Evolutionary conservation across 2,113 vertebrate genomes (phyloP), one percentile per base, ranked within the genome.

Genomic region (Thomomys bottae): DNA sequence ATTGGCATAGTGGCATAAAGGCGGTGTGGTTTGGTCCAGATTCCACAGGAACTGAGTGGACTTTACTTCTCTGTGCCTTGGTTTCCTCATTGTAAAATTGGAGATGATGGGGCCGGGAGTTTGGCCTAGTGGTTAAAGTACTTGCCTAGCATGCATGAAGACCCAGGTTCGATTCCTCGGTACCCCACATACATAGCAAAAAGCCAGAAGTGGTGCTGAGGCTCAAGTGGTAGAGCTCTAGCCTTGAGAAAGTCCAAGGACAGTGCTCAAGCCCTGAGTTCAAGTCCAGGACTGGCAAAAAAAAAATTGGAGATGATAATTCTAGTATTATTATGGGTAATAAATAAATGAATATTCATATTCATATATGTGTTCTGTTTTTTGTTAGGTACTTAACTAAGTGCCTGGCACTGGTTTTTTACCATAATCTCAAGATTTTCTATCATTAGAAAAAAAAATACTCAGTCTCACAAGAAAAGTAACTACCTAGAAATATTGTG

Each of bases 401-500:
- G 0, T 63, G 42, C 49, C 6, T 23, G 38, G 59, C 66, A 23
- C 18, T 66, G 28, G 32, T 21, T 81, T 21, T 81, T 84, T 70
- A 30, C 34, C 30, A 18, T 83, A 34, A 23, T 26, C 28, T 11
- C 24, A 12, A 85, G 32, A 45, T 5, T n/a, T 32, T 0, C 0
- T 59, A 38, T 64, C 34, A 78, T 84, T 42, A 61, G 82, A 77
- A 70, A 90, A 70, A 90, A 79, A 42, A 77, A 30, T 67, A 59
- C 1, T 67, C 30, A 59, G 0, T 49, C 21, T 77, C 36, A 32
- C 4, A 23, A 70, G 30, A 64, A 38, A 49, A 84, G 64, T 73
- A 30, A n/a, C 23, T 80, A 67, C 64, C 71, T 77, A 36, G 80
- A 86, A 95, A 49, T 73, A 64, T 12, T 80, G 76, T 32, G 76